Evolutionary conservation across 2,888 invertebrate species (phyloP), one percentile per base, ranked within the genome.

Genomic region (Aspidapion aeneum): DNA sequence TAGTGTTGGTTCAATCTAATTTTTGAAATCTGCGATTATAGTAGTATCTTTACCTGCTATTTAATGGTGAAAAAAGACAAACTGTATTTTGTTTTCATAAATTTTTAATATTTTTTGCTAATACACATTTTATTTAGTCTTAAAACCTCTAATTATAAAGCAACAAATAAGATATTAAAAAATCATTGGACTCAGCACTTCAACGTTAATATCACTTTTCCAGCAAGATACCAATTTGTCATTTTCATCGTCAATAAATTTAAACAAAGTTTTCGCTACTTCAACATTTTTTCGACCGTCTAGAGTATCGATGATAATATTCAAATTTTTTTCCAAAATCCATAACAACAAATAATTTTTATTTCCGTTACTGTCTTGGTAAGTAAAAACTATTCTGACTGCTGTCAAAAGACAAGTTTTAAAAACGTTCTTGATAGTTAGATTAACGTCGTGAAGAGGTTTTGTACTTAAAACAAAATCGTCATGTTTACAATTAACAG

Each of bases 281-380:
- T 80, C 79, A 69, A 78, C 80, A 0, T 83, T 81, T 57, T 81
- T 78, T 16, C 60, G 18, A 7, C 35, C 19, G 17, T 79, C 65
- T 69, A 73, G 3, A 74, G 73, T 63, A 75, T 71, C 66, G 22
- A 74, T 69, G 16, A 84, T 72, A 16, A 87, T 79, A 73, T 84
- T 81, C 16, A 88, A 75, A 63, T 84, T 82, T 70, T 84, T 86
- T 71, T 88, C 87, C 77, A 87, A 82, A 1, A 87, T 78, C 86
- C 87, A 87, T 55, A 88, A 76, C 1, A 87, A 75, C 21, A 88
- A 66, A 73, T 82, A 85, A 69, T 86, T 82, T n/a, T n/a, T n/a
- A 48, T 81, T 79, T 18, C 74, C 71, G 0, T 80, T 73, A 0
- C 82, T 78, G 60, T 82, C 71, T 21, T 78, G 77, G 70, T 83